These are phyloP conservation scores for Ceratosolen fusciceps DNA, from an alignment of 1,140 invertebrate species.

Conservation along the genomic window DNA sequence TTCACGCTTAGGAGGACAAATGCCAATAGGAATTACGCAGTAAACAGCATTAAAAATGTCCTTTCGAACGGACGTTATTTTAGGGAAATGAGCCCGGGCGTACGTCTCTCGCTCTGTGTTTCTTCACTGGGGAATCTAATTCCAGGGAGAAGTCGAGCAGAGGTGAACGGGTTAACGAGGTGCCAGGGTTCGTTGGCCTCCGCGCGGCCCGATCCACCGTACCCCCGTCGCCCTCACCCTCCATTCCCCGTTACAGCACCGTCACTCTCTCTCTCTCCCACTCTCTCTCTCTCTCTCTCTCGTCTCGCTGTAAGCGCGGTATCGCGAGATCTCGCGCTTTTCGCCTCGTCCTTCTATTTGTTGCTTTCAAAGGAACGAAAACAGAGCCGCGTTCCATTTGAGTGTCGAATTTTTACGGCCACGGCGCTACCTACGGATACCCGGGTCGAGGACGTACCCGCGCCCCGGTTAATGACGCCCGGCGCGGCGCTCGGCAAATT, in stretches of 20 bases:
- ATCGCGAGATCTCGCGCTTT: not conserved
- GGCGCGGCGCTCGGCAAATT: too few species aligned
- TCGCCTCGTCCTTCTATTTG: not conserved
- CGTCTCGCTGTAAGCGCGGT: too few species aligned
- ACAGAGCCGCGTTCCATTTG: not conserved
- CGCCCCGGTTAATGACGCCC: too few species aligned
- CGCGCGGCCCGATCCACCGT: conserved; percentile 2
- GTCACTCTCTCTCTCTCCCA: too few species aligned
- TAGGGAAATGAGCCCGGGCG: too few species aligned
- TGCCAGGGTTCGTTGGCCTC: not conserved
- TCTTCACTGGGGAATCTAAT: conserved; percentile 54
- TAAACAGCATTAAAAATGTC: too few species aligned
- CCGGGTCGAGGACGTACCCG: too few species aligned
- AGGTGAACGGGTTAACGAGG: conserved; percentile 52
- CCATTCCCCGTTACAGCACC: too few species aligned
- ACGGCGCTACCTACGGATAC: not conserved
- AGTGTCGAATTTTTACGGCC: conserved; percentile 22
- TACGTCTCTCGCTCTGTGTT: not conserved
- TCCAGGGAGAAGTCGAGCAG: conserved; percentile 53
- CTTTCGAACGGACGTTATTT: too few species aligned
- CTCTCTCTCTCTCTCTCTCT: too few species aligned
- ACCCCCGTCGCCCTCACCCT: not conserved
- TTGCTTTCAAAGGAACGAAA: not conserved
- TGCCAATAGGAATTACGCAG: too few species aligned
- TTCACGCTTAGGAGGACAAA: not conserved